Conservation (phyloP, 2,888 invertebrate species). For the Pristionchus exspectatus region DNA sequence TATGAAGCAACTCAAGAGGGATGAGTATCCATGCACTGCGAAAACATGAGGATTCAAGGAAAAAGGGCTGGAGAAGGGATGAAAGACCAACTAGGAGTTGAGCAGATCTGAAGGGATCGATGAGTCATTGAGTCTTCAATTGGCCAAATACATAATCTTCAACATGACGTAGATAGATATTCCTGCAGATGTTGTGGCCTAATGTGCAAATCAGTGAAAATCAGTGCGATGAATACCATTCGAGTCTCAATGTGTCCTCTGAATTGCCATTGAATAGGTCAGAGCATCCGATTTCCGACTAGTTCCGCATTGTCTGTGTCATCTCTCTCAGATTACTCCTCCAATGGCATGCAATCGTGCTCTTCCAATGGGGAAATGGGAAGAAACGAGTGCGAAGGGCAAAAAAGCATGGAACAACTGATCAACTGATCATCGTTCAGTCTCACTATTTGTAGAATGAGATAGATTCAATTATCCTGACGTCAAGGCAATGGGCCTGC, state of each 20-base stretch:
- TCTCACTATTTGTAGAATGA: no score
- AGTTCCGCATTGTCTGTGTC: not conserved
- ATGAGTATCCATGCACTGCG: conserved; percentile 34
- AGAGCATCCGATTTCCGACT: not conserved
- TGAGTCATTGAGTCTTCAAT: not conserved
- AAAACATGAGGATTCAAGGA: not conserved
- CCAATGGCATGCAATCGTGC: not conserved
- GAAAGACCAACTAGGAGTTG: not conserved
- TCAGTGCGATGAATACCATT: no score
- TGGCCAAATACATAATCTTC: not conserved
- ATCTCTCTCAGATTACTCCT: not conserved
- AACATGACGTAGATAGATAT: not conserved
- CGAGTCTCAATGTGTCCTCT: not conserved
- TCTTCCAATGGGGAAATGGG: not conserved
- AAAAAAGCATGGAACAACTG: not conserved
- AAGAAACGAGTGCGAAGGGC: not conserved
- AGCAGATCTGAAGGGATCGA: not conserved
- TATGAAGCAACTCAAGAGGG: not conserved
- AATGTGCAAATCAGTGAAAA: no score
- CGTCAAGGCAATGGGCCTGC: no score
- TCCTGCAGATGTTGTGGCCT: no score
- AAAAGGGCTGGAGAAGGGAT: not conserved
- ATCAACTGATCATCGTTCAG: not conserved
- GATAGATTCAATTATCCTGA: no score
- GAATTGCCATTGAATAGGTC: not conserved